Conservation (phyloP, 2,113 vertebrate species). For the Piliocolobus tephrosceles region DNA sequence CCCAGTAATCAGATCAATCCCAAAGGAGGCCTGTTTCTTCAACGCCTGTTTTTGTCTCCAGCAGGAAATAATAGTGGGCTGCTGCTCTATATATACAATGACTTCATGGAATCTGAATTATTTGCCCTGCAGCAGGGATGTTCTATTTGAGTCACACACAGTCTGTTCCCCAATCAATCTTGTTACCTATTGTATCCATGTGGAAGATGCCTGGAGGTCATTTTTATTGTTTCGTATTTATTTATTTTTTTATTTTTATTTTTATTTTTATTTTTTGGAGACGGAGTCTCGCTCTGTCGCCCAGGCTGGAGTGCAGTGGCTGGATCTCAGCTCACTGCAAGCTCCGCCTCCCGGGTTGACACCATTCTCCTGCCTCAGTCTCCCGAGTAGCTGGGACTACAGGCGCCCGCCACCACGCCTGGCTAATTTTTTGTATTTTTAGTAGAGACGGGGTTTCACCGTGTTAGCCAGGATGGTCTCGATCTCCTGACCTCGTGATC, state of each 20-base stretch:
- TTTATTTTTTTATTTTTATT: too few species aligned
- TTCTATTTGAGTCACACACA: not conserved
- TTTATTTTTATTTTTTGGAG: too few species aligned
- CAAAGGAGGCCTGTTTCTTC: not conserved
- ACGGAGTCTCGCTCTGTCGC: too few species aligned
- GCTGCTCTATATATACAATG: not conserved
- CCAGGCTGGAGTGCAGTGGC: too few species aligned
- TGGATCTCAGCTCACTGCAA: too few species aligned
- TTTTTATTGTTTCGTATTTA: not conserved
- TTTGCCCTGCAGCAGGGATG: not conserved
- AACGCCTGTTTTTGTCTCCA: not conserved
- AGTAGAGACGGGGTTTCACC: too few species aligned
- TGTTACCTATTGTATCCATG: not conserved
- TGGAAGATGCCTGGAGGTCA: not conserved
- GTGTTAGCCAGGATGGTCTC: too few species aligned
- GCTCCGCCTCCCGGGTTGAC: fast-evolving
- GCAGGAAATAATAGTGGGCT: not conserved
- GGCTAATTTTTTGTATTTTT: too few species aligned
- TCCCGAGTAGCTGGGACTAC: too few species aligned
- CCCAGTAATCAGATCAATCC: not conserved
- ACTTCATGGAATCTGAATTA: not conserved
- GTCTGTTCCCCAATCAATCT: not conserved
- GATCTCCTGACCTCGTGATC: too few species aligned
- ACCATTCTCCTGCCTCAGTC: too few species aligned
- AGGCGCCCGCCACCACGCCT: too few species aligned